Conservation (phyloP, 2,888 invertebrate species). For the Andricus curvator region DNA sequence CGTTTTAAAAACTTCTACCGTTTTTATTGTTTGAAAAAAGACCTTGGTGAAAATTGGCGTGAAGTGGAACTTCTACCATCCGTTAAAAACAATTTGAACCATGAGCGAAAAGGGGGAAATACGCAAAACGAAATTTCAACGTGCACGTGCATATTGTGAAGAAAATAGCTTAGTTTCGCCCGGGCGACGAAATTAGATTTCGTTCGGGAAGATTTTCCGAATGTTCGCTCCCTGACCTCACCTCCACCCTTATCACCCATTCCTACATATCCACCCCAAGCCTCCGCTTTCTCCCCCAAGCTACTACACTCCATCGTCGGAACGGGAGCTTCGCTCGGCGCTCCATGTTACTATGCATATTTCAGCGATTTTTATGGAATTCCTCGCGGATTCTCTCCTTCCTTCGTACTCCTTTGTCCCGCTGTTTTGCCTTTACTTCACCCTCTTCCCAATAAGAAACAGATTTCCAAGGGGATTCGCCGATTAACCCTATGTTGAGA, state of each 20-base stretch:
- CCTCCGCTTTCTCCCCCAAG: slow-evolving; percentile 50
- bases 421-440: slow-evolving; percentile 45
- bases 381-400: slow-evolving; percentile 58
- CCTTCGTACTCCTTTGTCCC: slow-evolving; percentile 48
- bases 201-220: slow-evolving; percentile 68
- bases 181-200: slow-evolving; percentile 70
- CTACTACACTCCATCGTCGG: slow-evolving; percentile 52
- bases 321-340: slow-evolving; percentile 63
- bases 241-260: slow-evolving; percentile 51
- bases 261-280: slow-evolving; percentile 48
- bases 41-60: background rate
- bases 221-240: slow-evolving; percentile 64
- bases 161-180: slow-evolving; percentile 70
- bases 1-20: background rate
- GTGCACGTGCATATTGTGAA: slow-evolving; percentile 62
- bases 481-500: slow-evolving; percentile 59
- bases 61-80: slow-evolving; percentile 11
- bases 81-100: slow-evolving; percentile 18
- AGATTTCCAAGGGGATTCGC: slow-evolving; percentile 59
- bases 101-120: slow-evolving; percentile 15
- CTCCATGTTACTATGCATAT: slow-evolving; percentile 70
- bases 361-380: slow-evolving; percentile 74
- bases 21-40: background rate
- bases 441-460: slow-evolving; percentile 40
- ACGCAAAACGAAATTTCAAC: slow-evolving; percentile 45